A percentile compares a stretch with the other conserved stretches of the same genome.
These are phyloP conservation scores for Luperina nickerlii DNA, from an alignment of 2,888 invertebrate genomes.

Conservation along the genomic window DNA sequence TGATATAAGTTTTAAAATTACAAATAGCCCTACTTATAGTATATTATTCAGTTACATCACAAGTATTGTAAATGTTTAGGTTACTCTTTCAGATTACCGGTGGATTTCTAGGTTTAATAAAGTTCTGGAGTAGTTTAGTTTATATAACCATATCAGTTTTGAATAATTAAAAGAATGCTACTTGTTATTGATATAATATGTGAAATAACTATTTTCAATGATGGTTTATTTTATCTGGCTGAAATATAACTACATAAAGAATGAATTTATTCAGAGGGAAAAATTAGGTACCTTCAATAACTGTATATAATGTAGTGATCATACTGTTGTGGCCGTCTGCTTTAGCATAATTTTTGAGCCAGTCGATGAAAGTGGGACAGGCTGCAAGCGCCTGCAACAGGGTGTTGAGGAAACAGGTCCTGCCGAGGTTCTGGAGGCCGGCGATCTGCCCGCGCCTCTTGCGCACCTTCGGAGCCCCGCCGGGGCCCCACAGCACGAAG, in stretches of 20 bases:
- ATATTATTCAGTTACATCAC: constrained; percentile 7
- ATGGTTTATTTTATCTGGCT: no score
- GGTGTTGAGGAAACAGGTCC: constrained; percentile 98
- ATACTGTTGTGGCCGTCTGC: constrained; percentile 92
- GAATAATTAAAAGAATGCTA: background rate
- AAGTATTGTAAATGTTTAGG: background rate
- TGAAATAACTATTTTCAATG: background rate
- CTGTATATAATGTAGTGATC: constrained; percentile 93
- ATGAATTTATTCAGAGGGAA: background rate
- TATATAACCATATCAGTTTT: background rate
- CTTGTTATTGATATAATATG: background rate
- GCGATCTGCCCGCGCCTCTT: constrained; percentile 93
- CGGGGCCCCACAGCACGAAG: constrained; percentile 95
- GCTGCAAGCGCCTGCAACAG: constrained; percentile 97
- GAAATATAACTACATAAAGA: background rate
- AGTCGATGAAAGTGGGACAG: constrained; percentile 95
- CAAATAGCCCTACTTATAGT: background rate
- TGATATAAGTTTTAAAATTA: background rate
- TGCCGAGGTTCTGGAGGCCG: constrained; percentile 97
- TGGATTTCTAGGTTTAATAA: background rate
- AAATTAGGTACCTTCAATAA: constrained; percentile 92
- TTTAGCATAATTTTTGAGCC: constrained; percentile 93
- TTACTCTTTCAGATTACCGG: background rate
- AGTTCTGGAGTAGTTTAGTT: background rate
- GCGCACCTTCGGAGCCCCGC: constrained; percentile 91